Conservation (phyloP, 2,888 invertebrate species). For the Agrotis exclamationis region DNA sequence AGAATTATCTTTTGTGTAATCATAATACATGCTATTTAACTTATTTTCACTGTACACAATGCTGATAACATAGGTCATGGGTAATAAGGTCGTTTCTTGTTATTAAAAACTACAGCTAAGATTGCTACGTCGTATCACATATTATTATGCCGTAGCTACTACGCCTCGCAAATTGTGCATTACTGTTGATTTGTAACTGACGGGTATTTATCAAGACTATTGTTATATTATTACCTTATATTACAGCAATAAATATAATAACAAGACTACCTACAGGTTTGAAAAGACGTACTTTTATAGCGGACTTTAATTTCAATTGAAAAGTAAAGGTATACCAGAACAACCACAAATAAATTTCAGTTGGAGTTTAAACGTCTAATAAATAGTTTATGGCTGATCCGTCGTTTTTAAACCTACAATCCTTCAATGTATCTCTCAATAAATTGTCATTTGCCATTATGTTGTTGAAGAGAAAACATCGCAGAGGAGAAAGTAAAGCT, state of each 20-base stretch:
- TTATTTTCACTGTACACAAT: neutral
- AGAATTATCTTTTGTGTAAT: neutral
- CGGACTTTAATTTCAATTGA: neutral
- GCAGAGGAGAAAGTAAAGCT: neutral
- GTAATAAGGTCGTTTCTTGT: no score
- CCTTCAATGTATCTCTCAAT: constrained; percentile 18
- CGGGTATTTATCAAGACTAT: neutral
- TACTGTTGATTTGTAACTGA: neutral
- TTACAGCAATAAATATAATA: neutral
- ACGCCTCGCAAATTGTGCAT: neutral
- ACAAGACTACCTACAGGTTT: neutral
- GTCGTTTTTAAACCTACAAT: constrained; percentile 16
- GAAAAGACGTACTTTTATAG: neutral
- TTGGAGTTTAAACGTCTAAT: constrained; percentile 39
- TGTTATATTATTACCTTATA: neutral
- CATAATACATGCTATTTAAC: neutral
- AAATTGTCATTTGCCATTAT: constrained; percentile 21
- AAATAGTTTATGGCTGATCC: constrained; percentile 38
- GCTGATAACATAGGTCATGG: no score
- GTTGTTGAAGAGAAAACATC: neutral
- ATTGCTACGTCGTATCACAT: constrained; percentile 32
- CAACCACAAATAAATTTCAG: constrained; percentile 46
- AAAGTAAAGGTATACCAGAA: constrained; percentile 12
- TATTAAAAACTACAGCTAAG: neutral
- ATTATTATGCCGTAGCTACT: neutral